Base-by-base conservation (phyloP, 23 tunicate genomes). In the Halocynthia roretzi region DNA sequence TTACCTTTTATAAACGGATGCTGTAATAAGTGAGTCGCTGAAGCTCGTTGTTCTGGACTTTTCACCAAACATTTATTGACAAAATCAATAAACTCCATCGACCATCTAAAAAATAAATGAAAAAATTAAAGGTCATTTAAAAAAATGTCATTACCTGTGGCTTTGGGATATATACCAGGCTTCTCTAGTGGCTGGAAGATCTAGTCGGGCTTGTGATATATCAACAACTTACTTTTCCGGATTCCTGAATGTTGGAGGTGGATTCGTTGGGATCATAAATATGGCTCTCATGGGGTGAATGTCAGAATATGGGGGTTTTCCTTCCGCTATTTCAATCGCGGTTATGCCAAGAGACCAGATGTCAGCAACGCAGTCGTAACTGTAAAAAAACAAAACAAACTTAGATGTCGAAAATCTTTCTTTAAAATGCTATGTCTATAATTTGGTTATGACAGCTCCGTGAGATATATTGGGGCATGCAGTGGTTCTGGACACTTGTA, bases 311-410 rank as follows among this genome's bases (percentile, higher is more conserved):
- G 99, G 99, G 11, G 99, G 99, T 88, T 94, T 94, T 22, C 99
- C 99, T 79, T 94, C 99, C 8, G 91, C 95, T 6, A 88, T 88
- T 78, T 94, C 99, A 7, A 94, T 94, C 18, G 95, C 95, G n/a
- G 99, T 89, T 72, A 96, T 96, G 7, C 99, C 99, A 9, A 96
- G 83, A 6, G 99, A 96, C 99, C 99, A 96, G 54, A 96, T 82
- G 74, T 96, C 99, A 0, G 99, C 99, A 11, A 89, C 91, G 70
- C 96, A 96, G 71, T 96, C 99, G 61, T 96, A 96, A 49, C 96
- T 92, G 57, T 58, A 85, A 70, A 50, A 11, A 53, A 18, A 67
- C 22, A 18, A 6, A 66, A 15, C 63, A 65, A 11, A 14, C 60
- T 57, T 8, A 69, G 7, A 44, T 8, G 6, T 15, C 15, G 7